These are phyloP conservation scores for Drosophila vallismaia DNA, from an alignment of 2,888 invertebrate species.

Conservation along the genomic window DNA sequence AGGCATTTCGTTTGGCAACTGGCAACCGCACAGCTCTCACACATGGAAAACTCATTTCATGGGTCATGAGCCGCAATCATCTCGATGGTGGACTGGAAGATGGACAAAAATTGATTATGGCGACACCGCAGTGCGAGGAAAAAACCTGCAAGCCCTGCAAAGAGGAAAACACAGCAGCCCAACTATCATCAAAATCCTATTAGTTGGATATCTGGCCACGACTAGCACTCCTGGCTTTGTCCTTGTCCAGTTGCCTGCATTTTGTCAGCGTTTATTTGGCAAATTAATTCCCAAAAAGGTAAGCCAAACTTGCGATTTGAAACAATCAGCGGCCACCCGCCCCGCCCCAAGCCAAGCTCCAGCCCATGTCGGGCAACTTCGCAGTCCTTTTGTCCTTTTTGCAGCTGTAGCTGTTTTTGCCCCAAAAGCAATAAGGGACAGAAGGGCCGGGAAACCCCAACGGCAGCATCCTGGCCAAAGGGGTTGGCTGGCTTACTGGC, in stretches of 20 bases:
- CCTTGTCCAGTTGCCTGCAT: conserved; percentile 73
- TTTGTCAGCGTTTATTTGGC: conserved; percentile 77
- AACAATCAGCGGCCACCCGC: conserved; percentile 67
- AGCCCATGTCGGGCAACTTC: conserved; percentile 13
- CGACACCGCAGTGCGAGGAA: conserved; percentile 52
- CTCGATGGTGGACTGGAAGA: conserved; percentile 39
- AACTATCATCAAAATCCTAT: conserved; percentile 82
- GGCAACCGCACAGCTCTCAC: conserved; percentile 34
- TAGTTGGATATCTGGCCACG: conserved; percentile 64
- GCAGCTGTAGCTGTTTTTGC: conserved; percentile 72
- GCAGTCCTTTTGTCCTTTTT: conserved; percentile 62
- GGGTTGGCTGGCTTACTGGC: conserved; percentile 1
- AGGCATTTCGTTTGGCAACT: conserved; percentile 55
- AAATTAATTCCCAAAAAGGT: conserved; percentile 80
- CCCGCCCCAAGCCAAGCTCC: not conserved
- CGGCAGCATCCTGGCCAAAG: conserved; percentile 10
- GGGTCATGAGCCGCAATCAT: conserved; percentile 83
- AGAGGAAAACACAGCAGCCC: conserved; percentile 46
- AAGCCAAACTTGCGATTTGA: conserved; percentile 80
- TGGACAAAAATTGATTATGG: conserved; percentile 76
- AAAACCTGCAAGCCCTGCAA: conserved; percentile 26
- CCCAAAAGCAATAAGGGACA: conserved; percentile 52
- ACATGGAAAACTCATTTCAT: conserved; percentile 84
- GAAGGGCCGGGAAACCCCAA: conserved; percentile 26
- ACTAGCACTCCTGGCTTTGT: conserved; percentile 53